phyloP scores from a whole-genome alignment of 1,140 invertebrate genomes.

The Heliothis subflexa region DNA sequence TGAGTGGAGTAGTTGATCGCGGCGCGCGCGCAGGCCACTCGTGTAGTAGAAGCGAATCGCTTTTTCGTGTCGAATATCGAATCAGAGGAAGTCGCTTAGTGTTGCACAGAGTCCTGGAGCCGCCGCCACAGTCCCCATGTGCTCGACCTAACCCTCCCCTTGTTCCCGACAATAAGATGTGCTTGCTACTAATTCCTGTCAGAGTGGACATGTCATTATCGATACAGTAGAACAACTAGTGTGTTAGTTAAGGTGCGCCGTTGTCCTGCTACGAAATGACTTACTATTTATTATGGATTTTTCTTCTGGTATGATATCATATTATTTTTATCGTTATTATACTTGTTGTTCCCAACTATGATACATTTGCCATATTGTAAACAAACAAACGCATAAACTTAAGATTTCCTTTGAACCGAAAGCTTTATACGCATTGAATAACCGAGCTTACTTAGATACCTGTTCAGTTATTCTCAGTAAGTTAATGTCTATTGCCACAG shows the following conservation, averaged over 20 bases:
- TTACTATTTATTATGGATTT: conserved; percentile 75
- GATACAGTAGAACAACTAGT: conserved; percentile 77
- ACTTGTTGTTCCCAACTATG: not conserved
- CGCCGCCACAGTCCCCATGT: conserved; percentile 54
- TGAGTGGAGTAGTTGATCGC: conserved; percentile 73
- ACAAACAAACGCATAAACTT: not conserved
- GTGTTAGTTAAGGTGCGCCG: conserved; percentile 61
- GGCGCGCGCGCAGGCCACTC: conserved; percentile 79
- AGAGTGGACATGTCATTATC: conserved; percentile 83
- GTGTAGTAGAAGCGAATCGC: conserved; percentile 83
- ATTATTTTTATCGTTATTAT: conserved; percentile 31
- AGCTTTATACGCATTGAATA: not conserved
- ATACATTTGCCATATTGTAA: conserved; percentile 6
- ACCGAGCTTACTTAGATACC: not conserved
- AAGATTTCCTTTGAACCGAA: not conserved
- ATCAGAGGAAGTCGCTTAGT: conserved; percentile 80
- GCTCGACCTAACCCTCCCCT: conserved; percentile 47
- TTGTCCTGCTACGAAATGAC: conserved; percentile 77
- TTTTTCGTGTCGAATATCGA: conserved; percentile 73
- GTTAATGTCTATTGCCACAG: not conserved
- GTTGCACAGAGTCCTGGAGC: conserved; percentile 70
- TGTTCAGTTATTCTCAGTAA: not conserved
- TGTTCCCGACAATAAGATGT: conserved; percentile 68
- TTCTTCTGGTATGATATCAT: conserved; percentile 71
- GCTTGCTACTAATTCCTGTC: conserved; percentile 72